phyloP scores from a whole-genome alignment of 2,797 vertebrate genomes.

The Oreochromis grahami region DNA sequence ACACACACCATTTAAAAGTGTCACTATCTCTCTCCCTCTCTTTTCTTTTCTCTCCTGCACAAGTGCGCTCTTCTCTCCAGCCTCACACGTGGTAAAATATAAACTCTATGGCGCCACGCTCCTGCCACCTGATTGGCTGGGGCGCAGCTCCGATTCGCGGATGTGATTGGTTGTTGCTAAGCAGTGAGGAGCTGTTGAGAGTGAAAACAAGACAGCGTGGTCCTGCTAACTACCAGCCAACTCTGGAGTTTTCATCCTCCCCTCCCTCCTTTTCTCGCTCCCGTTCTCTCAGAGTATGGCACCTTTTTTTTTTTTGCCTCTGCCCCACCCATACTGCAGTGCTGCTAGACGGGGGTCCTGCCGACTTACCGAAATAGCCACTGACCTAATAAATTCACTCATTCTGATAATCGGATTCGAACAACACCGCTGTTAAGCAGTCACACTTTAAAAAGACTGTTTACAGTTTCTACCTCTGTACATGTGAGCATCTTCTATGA shows the following conservation, averaged over 20 bases:
- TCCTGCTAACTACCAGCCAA: constrained; percentile 63
- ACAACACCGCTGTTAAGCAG: neutral
- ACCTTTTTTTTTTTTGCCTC: constrained; percentile 62
- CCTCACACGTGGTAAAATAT: constrained; percentile 76
- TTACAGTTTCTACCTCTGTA: neutral
- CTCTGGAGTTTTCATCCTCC: constrained; percentile 48
- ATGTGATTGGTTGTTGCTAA: constrained; percentile 84
- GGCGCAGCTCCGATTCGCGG: constrained; percentile 29
- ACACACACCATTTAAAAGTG: constrained; percentile 9
- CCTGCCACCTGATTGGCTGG: constrained; percentile 62
- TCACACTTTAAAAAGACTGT: neutral
- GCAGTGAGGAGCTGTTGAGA: constrained; percentile 76
- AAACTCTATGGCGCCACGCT: constrained; percentile 78
- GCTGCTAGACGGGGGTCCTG: constrained; percentile 69
- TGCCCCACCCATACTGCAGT: constrained; percentile 76
- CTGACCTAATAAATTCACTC: constrained; percentile 53
- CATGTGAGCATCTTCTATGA: neutral
- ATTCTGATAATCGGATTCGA: neutral
- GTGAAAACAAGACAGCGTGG: constrained; percentile 71
- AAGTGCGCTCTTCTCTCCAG: neutral
- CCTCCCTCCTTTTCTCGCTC: constrained; percentile 14
- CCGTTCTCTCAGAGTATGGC: constrained; percentile 30
- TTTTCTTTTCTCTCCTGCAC: neutral
- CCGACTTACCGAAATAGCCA: constrained; percentile 57
- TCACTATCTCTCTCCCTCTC: constrained; percentile 2